A percentile compares a stretch with the other conserved stretches of the same genome.
These are phyloP conservation scores for Lamellibrachia columna DNA, from an alignment of 2,888 invertebrate genomes.

Conservation along the genomic window DNA sequence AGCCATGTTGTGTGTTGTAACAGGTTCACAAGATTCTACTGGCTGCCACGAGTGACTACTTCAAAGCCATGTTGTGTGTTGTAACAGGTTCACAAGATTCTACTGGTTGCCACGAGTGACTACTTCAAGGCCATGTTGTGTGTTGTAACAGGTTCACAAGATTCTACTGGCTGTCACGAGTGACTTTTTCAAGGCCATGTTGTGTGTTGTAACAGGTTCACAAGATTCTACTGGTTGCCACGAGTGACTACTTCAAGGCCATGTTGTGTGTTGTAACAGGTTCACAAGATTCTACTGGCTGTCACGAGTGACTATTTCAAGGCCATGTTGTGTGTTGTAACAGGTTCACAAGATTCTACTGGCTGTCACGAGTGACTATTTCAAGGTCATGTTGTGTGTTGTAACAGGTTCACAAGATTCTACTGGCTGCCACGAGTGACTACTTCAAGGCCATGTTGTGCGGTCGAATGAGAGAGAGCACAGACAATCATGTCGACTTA, in stretches of 20 bases:
- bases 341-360: not conserved
- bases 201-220: slow-evolving; percentile 42
- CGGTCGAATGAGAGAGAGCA: slow-evolving; percentile 62
- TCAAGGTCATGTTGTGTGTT: slow-evolving; percentile 21
- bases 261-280: slow-evolving; percentile 47
- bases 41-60: slow-evolving; percentile 46
- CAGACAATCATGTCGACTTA: slow-evolving; percentile 60
- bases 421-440: slow-evolving; percentile 63
- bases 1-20: not conserved
- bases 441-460: slow-evolving; percentile 64
- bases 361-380: not conserved
- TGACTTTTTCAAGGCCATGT: slow-evolving; percentile 64
- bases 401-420: slow-evolving; percentile 61
- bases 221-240: not conserved
- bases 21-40: not conserved
- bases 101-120: slow-evolving; percentile 27
- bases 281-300: slow-evolving; percentile 62
- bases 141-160: not conserved
- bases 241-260: too few species aligned
- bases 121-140: slow-evolving; percentile 55
- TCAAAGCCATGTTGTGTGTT: slow-evolving; percentile 46
- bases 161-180: slow-evolving; percentile 54
- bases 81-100: not conserved
- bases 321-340: slow-evolving; percentile 58
- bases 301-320: slow-evolving; percentile 64